Evolutionary conservation across 2,797 vertebrate genomes (phyloP), one percentile per base, ranked within the genome.

Genomic region (Muraenolepis orangiensis): DNA sequence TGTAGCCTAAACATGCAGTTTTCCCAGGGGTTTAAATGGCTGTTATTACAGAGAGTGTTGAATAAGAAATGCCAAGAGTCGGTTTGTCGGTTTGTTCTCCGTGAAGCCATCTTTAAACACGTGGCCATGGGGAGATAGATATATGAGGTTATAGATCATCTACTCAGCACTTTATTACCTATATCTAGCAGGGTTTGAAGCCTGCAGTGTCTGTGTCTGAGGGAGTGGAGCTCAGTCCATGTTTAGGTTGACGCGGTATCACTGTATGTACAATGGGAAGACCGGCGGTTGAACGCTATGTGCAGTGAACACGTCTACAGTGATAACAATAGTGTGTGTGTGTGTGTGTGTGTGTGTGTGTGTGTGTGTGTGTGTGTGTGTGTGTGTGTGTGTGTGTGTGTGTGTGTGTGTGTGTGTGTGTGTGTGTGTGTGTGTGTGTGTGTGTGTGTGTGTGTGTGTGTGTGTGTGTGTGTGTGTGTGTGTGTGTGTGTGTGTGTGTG

Each of bases 401-500:
- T 64, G 40, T 51, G 34, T 38, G 71, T 13, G 31, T 31, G 69
- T 32, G 51, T 32, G 68, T 66, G 57, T 29, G 66, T 73, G 57
- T 66, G 57, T 73, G 61, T 32, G 30, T n/a, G 31, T 26, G 30
- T 61, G 29, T 26, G 68, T 66, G 36, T 34, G 66, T 32, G 29
- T 68, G 66, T 68, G 66, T 68, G 66, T 68, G 66, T 31, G 66
- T 68, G 66, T 32, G 66, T 31, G 20, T n/a, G 29, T 32, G 66
- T 68, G 66, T 16, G 29, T 68, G 66, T 20, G 66, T 31, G 66
- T 32, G 42, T 46, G 42, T 46, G 42, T 46, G 42, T 40, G 38
- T 40, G 42, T 20, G 42, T 51, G 18, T 20, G 46, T 51, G 46
- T 20, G 18, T 51, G 40, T 3, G 40, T 14, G 40, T 3, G 40